A percentile compares a stretch with the other conserved stretches of the same genome.
These are phyloP conservation scores for Synanceia verrucosa DNA, from an alignment of 2,797 vertebrate genomes.

Conservation along the genomic window DNA sequence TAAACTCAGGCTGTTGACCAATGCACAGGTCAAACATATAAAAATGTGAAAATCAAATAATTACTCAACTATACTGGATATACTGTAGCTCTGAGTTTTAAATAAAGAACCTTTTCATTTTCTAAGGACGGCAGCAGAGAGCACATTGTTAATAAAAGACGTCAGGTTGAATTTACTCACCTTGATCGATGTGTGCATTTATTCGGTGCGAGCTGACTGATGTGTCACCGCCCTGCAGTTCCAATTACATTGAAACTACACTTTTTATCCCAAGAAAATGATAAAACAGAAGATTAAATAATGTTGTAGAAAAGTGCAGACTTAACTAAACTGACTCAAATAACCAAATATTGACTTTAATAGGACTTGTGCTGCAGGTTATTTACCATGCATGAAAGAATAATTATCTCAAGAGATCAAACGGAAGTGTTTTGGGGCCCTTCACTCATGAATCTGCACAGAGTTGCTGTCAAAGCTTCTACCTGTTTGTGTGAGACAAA, in stretches of 20 bases:
- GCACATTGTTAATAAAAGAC: conserved; percentile 1
- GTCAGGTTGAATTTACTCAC: neutral
- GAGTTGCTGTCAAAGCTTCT: neutral
- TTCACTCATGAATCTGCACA: neutral
- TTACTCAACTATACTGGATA: neutral
- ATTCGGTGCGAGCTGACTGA: neutral
- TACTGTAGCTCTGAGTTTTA: too few relatives aligned
- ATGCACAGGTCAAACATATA: neutral
- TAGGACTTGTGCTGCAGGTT: conserved; percentile 4
- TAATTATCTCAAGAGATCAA: conserved; percentile 27
- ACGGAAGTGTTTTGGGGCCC: conserved; percentile 8
- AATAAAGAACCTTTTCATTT: too few relatives aligned
- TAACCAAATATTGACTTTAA: conserved; percentile 20
- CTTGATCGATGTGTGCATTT: conserved; percentile 3
- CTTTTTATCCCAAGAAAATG: neutral
- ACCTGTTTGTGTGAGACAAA: conserved; percentile 44
- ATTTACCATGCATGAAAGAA: conserved; percentile 13
- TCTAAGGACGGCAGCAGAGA: too few relatives aligned
- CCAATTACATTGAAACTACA: neutral
- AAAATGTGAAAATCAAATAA: neutral
- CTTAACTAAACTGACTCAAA: neutral
- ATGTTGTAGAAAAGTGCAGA: neutral
- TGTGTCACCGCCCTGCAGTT: neutral
- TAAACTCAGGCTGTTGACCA: neutral
- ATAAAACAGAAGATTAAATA: neutral